Evolutionary conservation across 2,113 vertebrate genomes (phyloP).

Genomic region (Pomatorhinus ruficollis): DNA sequence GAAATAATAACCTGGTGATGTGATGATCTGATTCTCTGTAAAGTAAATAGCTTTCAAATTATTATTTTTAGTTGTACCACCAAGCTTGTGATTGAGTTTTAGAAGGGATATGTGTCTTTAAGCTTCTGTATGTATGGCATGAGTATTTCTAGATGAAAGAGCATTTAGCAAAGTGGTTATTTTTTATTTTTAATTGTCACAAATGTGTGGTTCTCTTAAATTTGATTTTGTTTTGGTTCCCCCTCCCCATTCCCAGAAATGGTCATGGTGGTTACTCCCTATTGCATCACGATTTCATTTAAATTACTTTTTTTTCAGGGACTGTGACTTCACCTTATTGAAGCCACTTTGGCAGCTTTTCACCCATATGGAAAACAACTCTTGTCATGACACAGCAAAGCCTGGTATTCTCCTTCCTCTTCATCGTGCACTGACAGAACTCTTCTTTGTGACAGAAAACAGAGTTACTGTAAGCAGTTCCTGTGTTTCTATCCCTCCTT

Average conservation of each 20-base stretch:
- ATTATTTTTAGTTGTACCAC: not conserved
- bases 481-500: not conserved
- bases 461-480: constrained; percentile 83
- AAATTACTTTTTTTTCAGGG: constrained; percentile 66
- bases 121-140: not conserved
- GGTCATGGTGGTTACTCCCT: not conserved
- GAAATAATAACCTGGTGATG: not conserved
- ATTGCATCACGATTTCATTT: not conserved
- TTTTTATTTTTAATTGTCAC: not conserved
- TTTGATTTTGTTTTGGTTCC: not conserved
- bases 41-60: not conserved
- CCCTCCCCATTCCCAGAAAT: not conserved
- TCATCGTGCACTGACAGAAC: constrained; percentile 93
- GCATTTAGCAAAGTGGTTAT: not conserved
- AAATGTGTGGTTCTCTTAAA: not conserved
- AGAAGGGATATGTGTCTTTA: not conserved
- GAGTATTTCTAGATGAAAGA: not conserved
- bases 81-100: not conserved
- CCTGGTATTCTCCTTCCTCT: constrained; percentile 89
- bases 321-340: constrained; percentile 89
- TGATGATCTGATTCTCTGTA: not conserved
- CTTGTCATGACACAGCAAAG: constrained; percentile 82
- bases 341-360: constrained; percentile 95
- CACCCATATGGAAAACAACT: constrained; percentile 86
- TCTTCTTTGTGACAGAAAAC: constrained; percentile 93